Evolutionary conservation across 2,113 vertebrate species (phyloP).

Genomic region (Alligator mississippiensis): DNA sequence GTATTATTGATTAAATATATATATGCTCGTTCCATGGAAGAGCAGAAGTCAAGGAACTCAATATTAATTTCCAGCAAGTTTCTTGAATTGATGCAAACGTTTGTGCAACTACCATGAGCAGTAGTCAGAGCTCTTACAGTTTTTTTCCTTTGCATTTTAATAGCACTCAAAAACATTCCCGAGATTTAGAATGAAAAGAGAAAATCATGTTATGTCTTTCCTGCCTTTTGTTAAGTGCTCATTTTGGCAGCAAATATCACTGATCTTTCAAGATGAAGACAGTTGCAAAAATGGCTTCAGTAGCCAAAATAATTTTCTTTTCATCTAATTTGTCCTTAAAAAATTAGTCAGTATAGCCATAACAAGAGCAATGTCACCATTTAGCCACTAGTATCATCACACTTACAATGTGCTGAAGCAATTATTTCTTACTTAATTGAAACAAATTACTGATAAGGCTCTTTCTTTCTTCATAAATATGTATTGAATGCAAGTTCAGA

Average conservation of each 20-base stretch:
- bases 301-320: background rate
- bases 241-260: background rate
- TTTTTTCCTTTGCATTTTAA: background rate
- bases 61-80: background rate
- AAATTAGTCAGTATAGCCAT: background rate
- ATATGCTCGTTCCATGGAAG: background rate
- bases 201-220: accelerated
- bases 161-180: accelerated
- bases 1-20: background rate
- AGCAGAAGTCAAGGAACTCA: background rate
- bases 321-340: background rate
- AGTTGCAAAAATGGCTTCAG: background rate
- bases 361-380: background rate
- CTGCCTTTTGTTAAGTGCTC: background rate
- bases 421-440: background rate
- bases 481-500: background rate
- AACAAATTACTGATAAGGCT: constrained; percentile 25
- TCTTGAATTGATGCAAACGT: background rate
- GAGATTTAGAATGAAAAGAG: background rate
- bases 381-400: background rate
- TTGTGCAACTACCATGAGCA: background rate
- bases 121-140: background rate
- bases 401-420: background rate
- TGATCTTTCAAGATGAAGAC: background rate
- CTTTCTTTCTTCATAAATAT: constrained; percentile 1